Evolutionary conservation across 1,140 invertebrate species (phyloP).

Genomic region (Bilobella aurantiaca): DNA sequence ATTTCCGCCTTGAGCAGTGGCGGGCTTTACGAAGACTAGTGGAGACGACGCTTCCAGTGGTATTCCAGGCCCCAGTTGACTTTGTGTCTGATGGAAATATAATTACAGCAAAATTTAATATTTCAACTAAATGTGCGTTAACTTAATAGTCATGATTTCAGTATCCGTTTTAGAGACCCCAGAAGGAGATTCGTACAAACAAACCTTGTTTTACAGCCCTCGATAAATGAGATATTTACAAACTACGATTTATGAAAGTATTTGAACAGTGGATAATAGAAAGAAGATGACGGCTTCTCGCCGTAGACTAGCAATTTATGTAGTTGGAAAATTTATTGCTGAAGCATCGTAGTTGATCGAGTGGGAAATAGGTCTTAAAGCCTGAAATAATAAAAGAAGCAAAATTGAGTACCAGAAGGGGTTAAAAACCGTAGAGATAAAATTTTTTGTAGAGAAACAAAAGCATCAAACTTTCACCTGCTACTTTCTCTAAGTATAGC

Average conservation of each 20-base stretch:
- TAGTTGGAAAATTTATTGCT: constrained; percentile 12
- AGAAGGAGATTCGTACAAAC: background rate
- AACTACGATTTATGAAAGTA: background rate
- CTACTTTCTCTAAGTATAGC: no score
- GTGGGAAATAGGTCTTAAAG: background rate
- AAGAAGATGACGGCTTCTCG: background rate
- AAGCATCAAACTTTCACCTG: no score
- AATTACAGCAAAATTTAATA: background rate
- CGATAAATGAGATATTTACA: no score
- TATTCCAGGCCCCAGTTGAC: background rate
- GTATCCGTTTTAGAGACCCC: background rate
- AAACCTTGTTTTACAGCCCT: background rate
- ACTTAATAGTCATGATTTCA: background rate
- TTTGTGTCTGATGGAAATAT: background rate
- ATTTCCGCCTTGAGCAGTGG: background rate
- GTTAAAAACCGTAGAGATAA: background rate
- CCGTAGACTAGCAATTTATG: background rate
- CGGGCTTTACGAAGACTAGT: background rate
- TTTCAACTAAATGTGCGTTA: background rate
- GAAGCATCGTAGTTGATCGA: constrained; percentile 11
- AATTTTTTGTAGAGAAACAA: no score
- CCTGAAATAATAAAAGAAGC: constrained; percentile 8
- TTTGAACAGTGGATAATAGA: background rate
- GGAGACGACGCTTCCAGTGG: background rate
- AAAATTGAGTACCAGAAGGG: background rate